These are phyloP conservation scores for Drosophila nasuta DNA, from an alignment of 1,140 invertebrate species.

Conservation along the genomic window DNA sequence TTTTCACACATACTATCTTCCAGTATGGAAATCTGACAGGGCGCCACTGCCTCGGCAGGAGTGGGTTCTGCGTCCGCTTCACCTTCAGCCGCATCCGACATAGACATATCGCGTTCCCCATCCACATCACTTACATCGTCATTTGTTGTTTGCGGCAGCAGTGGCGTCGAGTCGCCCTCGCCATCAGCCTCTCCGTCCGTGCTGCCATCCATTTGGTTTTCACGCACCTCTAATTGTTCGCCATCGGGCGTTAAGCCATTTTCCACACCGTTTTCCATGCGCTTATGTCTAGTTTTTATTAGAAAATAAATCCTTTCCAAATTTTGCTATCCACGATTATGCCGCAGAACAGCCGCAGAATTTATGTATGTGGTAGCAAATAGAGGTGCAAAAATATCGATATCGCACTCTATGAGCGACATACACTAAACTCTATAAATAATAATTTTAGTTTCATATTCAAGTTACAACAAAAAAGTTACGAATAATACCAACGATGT, in stretches of 20 bases:
- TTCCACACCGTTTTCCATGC: slow-evolving; percentile 78
- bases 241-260: slow-evolving; percentile 66
- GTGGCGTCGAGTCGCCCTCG: slow-evolving; percentile 57
- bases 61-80: slow-evolving; percentile 46
- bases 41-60: slow-evolving; percentile 30
- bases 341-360: slow-evolving; percentile 60
- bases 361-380: slow-evolving; percentile 62
- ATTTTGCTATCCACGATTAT: slow-evolving; percentile 46
- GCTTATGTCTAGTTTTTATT: slow-evolving; percentile 40
- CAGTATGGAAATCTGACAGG: slow-evolving; percentile 33
- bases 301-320: slow-evolving; percentile 40
- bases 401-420: not conserved
- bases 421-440: not conserved
- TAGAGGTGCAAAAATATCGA: slow-evolving; percentile 30
- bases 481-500: no score
- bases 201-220: slow-evolving; percentile 72
- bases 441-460: not conserved
- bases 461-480: no score
- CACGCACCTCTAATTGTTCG: slow-evolving; percentile 58
- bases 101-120: slow-evolving; percentile 52
- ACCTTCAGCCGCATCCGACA: slow-evolving; percentile 44
- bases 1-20: slow-evolving; percentile 76
- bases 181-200: slow-evolving; percentile 65
- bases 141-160: slow-evolving; percentile 69
- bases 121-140: slow-evolving; percentile 56